phyloP scores from a whole-genome alignment of 2,888 invertebrate species.

The Chloromyia formosa region DNA sequence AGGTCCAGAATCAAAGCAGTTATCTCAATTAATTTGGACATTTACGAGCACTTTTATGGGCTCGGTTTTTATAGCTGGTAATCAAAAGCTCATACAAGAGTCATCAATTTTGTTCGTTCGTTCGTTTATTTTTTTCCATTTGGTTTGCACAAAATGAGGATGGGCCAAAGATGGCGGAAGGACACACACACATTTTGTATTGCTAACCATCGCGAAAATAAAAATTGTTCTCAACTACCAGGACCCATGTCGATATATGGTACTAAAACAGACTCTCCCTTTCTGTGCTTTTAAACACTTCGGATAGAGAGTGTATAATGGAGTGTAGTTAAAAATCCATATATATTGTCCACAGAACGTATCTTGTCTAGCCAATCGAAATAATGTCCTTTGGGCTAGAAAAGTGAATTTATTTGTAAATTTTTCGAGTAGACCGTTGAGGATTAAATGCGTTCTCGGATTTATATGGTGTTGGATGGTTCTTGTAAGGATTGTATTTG shows the following conservation, averaged over 20 bases:
- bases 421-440: background rate
- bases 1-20: constrained; percentile 41
- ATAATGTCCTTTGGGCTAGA: constrained; percentile 24
- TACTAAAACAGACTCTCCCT: no score
- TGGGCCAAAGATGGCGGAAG: background rate
- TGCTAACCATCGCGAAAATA: constrained; percentile 25
- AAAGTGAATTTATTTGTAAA: constrained; percentile 6
- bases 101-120: constrained; percentile 39
- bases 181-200: background rate
- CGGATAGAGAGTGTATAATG: no score
- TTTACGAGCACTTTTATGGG: constrained; percentile 47
- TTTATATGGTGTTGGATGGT: no score
- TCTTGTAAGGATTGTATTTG: no score
- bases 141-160: background rate
- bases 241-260: no score
- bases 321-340: no score
- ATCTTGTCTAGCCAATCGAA: constrained; percentile 40
- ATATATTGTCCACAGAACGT: constrained; percentile 5
- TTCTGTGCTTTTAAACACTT: no score
- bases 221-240: background rate
- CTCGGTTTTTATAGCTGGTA: constrained; percentile 44
- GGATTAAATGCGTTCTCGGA: no score
- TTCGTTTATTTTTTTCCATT: background rate
- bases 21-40: constrained; percentile 47
- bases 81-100: constrained; percentile 46